Conservation (phyloP, 2,797 vertebrate species). For the Onychomys arenicola region DNA sequence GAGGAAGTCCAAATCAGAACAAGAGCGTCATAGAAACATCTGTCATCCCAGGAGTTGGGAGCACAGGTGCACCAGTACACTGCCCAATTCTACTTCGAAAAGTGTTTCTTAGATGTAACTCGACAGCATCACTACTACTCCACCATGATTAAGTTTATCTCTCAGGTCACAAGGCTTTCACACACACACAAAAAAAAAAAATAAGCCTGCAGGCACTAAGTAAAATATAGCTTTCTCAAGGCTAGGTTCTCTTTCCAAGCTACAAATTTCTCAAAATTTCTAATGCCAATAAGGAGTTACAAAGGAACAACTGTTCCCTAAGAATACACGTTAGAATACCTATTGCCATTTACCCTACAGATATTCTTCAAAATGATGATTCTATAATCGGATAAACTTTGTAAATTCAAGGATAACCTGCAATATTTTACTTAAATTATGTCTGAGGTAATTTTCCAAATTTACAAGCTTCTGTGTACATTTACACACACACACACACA, state of each 20-base stretch:
- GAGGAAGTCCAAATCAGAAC: conserved; percentile 54
- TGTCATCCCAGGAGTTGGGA: conserved; percentile 13
- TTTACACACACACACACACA: neutral
- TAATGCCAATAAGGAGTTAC: conserved; percentile 3
- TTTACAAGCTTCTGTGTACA: neutral
- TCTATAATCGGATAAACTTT: neutral
- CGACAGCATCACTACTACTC: neutral
- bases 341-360: neutral
- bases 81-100: neutral
- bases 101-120: neutral
- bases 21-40: conserved; percentile 6
- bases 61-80: neutral
- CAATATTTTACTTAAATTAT: conserved; percentile 19
- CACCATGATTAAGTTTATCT: neutral
- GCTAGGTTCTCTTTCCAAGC: conserved; percentile 57
- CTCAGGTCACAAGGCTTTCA: conserved; percentile 26
- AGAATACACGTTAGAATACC: neutral
- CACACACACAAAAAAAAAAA: conserved; percentile 1
- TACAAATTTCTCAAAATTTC: conserved; percentile 37
- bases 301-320: conserved; percentile 34
- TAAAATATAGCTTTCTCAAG: conserved; percentile 38
- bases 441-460: conserved; percentile 19
- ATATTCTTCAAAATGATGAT: neutral
- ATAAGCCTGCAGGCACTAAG: conserved; percentile 42
- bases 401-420: conserved; percentile 29